Base-by-base conservation (phyloP, 2,888 invertebrate species). In the Coenonympha arcania region DNA sequence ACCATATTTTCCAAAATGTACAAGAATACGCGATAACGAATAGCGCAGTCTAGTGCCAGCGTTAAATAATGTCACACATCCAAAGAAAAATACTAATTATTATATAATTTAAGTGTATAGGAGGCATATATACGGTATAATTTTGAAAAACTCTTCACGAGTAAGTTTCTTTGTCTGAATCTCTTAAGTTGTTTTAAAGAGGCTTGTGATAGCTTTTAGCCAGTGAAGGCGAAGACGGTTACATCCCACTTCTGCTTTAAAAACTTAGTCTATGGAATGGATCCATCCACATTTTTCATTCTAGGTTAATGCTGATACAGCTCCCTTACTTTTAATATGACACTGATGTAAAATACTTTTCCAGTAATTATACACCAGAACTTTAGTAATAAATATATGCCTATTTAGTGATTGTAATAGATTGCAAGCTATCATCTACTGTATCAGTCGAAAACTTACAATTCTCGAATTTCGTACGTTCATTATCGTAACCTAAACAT, bases 211-310 rank as follows among this genome's bases (percentile, higher is more conserved):
- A 57, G 56, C 24, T 30, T 30, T 0, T 20, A 72, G 69, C 76
- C 79, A 80, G 76, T 78, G 78, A 80, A 69, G 65, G 65, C 72
- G 64, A 68, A 77, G 73, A 75, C 71, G 71, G 74, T 60, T 63
- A 69, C 71, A 73, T 72, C 70, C 65, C 69, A 67, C 66, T 69
- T 69, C 69, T 70, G 70, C 69, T 74, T 66, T 66, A 70, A 66
- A 61, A 62, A 8, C n/a, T 44, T 33, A 43, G 19, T 44, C 60
- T 68, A 59, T 66, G 72, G 73, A 79, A 78, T 75, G 69, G 75
- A 74, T 81, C 82, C 80, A 80, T 81, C 82, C 83, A 80, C 68
- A 63, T 69, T 73, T n/a, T 68, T 68, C 72, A 64, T 60, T 62
- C 61, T 62, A 61, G 53, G 24, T 30, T 63, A 59, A 60, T 59